Evolutionary conservation across 37 sponge, comb jelly and placozoan genomes (phyloP), one percentile per base, ranked within the genome.

Genomic region (Oopsacas minuta): DNA sequence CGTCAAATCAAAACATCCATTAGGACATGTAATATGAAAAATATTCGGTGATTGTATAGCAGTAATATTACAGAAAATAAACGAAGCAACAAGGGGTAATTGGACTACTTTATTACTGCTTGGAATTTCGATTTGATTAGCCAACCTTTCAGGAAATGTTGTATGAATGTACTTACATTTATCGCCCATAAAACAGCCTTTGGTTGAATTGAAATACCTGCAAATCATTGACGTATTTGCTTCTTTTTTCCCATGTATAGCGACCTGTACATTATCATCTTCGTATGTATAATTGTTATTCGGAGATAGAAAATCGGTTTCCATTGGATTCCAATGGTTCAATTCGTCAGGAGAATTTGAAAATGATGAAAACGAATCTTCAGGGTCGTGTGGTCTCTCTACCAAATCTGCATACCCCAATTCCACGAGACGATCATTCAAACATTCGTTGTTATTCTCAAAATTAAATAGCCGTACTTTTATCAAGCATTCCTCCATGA

Each of bases 301-400:
- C 12, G 37, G 30, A 53, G 83, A 52, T 22, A 89, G 85, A 52
- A 87, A 89, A 37, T 89, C 87, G 22, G 42, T 38, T 36, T 81
- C 85, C 90, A 89, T 89, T 38, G 90, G 90, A 84, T 89, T 86
- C 90, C 90, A 89, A 8, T 37, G 35, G 8, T 39, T 52, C 52
- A 85, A 3, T 3, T 20, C 17, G 30, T 61, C 75, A 34, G 75
- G 75, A 61, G 75, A 61, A 12, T 61, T n/a, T n/a, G 75, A 61
- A 12, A 10, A 61, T 32, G 75, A 61, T 5, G 30, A 12, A 12
- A 34, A n/a, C 1, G 75, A 61, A 61, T 25, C 30, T 34, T 25
- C 7, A 25, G 30, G 5, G 17, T 61, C 75, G 30, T 5, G 75
- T 25, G 28, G 3, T 25, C 32, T 20, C 5, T 61, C 75, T 3